phyloP scores from a whole-genome alignment of 2,888 invertebrate species.

The Synanthedon andrenaeformis region DNA sequence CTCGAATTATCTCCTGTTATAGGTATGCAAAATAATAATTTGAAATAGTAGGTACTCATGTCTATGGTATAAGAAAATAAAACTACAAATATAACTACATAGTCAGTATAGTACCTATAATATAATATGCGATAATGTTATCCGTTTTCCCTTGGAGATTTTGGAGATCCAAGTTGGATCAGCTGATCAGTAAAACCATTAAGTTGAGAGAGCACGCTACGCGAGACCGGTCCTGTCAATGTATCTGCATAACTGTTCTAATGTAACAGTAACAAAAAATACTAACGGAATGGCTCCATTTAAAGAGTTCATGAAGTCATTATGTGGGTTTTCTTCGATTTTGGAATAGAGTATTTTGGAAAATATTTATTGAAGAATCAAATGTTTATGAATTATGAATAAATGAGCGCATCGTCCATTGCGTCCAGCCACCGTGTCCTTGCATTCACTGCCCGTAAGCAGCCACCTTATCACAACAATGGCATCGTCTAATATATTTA shows the following conservation, averaged over 20 bases:
- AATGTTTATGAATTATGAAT: not conserved
- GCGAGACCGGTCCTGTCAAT: conserved; percentile 7
- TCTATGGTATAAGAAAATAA: too few relatives aligned
- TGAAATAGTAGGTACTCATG: too few relatives aligned
- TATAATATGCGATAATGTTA: too few relatives aligned
- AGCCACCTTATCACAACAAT: conserved; percentile 56
- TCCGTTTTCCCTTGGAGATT: too few relatives aligned
- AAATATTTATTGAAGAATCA: too few relatives aligned
- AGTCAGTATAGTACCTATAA: too few relatives aligned
- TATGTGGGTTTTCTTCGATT: too few relatives aligned
- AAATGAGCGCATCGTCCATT: not conserved
- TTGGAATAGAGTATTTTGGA: too few relatives aligned
- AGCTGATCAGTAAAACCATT: conserved; percentile 23
- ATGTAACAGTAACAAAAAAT: conserved; percentile 8
- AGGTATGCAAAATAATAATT: too few relatives aligned
- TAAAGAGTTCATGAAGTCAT: not conserved
- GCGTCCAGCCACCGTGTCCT: conserved; percentile 33
- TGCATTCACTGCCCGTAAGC: conserved; percentile 52
- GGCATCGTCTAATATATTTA: conserved; percentile 39
- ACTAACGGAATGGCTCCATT: not conserved
- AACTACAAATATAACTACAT: too few relatives aligned
- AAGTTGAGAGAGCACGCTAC: conserved; percentile 1
- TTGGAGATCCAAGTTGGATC: conserved; percentile 11
- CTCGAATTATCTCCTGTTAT: too few relatives aligned
- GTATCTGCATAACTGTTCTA: conserved; percentile 9